phyloP scores from a whole-genome alignment of 2,888 invertebrate genomes.

The Drosophila picticornis region DNA sequence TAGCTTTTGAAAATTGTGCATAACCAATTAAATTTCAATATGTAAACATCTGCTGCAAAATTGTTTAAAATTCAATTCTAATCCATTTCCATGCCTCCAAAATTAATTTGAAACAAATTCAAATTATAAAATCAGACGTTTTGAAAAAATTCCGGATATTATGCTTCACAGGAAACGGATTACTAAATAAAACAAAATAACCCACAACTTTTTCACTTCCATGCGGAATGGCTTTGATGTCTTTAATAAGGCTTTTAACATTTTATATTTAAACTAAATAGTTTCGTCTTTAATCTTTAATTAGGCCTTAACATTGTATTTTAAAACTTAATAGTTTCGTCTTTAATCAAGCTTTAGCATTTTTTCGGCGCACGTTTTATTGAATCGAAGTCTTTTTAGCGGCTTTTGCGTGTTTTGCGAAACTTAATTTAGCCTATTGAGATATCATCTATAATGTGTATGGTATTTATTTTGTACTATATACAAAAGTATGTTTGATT shows the following conservation, averaged over 20 bases:
- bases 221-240: constrained; percentile 16
- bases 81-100: background rate
- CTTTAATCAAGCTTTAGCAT: background rate
- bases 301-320: background rate
- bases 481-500: background rate
- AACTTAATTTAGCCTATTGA: background rate
- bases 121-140: background rate
- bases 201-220: constrained; percentile 12
- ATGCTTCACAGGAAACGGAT: constrained; percentile 7
- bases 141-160: background rate
- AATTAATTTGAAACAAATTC: background rate
- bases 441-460: background rate
- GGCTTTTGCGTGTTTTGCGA: background rate
- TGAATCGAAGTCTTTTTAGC: background rate
- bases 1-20: background rate
- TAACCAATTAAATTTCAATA: background rate
- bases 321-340: background rate
- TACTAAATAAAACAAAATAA: background rate
- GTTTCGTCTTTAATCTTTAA: background rate
- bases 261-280: background rate
- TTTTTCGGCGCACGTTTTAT: background rate
- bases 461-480: background rate
- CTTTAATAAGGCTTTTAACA: background rate
- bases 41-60: background rate
- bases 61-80: background rate